Conservation (phyloP, 2,888 invertebrate genomes). For the Pterostichus niger region DNA sequence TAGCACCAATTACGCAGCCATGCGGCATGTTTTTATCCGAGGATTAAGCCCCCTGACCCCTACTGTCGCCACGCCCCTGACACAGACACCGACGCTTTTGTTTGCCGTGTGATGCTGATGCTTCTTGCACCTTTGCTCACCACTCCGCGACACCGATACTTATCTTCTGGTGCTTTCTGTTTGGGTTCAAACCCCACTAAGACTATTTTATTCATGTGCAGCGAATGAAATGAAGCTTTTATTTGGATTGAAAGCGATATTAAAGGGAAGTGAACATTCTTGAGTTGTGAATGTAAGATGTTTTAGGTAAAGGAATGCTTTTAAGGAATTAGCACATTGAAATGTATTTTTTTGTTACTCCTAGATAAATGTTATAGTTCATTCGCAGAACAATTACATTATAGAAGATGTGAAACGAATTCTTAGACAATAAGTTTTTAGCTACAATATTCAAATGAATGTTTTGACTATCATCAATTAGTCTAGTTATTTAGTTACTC, state of each 20-base stretch:
- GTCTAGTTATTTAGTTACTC: too few species aligned
- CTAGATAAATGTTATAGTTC: too few species aligned
- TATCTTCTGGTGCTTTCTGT: slow-evolving; percentile 6
- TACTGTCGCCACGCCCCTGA: slow-evolving; percentile 38
- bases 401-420: too few species aligned
- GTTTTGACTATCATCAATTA: too few species aligned
- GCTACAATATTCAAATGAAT: too few species aligned
- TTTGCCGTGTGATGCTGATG: slow-evolving; percentile 7
- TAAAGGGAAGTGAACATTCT: slow-evolving; percentile 11
- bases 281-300: neutral
- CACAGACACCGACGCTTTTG: slow-evolving; percentile 52
- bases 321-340: too few species aligned
- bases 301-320: too few species aligned
- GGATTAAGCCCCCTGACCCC: slow-evolving; percentile 54
- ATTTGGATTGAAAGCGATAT: slow-evolving; percentile 1
- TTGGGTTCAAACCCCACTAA: neutral
- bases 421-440: too few species aligned
- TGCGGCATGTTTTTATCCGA: slow-evolving; percentile 61
- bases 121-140: slow-evolving; percentile 50
- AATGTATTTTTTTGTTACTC: too few species aligned
- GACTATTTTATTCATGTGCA: neutral
- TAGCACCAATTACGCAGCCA: slow-evolving; percentile 64
- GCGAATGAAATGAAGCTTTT: neutral
- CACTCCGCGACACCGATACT: slow-evolving; percentile 11
- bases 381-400: too few species aligned